Conservation (phyloP, 2,797 vertebrate species). For the Pipistrellus nathusii region DNA sequence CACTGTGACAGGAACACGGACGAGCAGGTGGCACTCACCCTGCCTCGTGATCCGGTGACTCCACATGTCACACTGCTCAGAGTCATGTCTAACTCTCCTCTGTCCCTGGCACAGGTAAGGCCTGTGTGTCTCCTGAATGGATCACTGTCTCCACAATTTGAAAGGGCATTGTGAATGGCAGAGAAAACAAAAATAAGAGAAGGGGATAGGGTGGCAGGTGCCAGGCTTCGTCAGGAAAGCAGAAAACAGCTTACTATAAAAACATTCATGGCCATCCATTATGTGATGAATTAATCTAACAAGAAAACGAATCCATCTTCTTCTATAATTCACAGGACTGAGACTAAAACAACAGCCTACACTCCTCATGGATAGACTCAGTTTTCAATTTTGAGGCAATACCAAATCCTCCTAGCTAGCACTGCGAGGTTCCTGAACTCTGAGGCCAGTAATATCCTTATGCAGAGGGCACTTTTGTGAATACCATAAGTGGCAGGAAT, state of each 20-base stretch:
- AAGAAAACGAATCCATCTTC: background rate
- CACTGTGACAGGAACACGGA: background rate
- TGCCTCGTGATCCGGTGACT: background rate
- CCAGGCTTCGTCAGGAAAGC: background rate
- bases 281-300: background rate
- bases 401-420: background rate
- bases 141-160: constrained; percentile 33
- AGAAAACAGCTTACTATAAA: background rate
- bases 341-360: background rate
- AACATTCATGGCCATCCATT: background rate
- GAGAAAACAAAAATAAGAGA: background rate
- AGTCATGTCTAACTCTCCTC: background rate
- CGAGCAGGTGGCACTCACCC: background rate
- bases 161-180: constrained; percentile 43
- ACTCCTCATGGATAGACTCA: background rate
- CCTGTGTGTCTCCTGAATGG: constrained; percentile 44
- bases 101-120: background rate
- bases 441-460: background rate
- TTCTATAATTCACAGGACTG: background rate
- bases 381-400: background rate
- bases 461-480: background rate
- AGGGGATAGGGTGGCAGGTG: background rate
- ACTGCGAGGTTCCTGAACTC: background rate
- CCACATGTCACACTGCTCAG: background rate
- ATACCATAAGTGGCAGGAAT: background rate